phyloP scores from a whole-genome alignment of 2,113 vertebrate genomes.

The Hypomesus transpacificus region DNA sequence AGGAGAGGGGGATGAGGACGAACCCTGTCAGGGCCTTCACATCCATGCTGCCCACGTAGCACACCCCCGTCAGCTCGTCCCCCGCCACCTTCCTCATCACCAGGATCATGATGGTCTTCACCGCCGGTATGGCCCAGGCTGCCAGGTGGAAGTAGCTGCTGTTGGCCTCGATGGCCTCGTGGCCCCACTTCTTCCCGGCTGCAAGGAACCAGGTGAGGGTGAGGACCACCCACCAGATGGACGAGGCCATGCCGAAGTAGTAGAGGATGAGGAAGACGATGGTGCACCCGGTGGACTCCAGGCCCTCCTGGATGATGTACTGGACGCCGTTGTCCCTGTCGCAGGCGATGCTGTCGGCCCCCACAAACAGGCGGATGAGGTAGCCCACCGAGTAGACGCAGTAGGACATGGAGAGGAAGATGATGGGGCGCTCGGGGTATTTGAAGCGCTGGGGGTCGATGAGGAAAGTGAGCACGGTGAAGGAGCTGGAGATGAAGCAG shows the following conservation, averaged over 20 bases:
- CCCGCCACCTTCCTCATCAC: conserved; percentile 94
- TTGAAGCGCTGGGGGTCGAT: conserved; percentile 92
- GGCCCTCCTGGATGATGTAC: conserved; percentile 95
- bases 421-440: conserved; percentile 96
- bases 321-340: conserved; percentile 91
- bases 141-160: conserved; percentile 98
- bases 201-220: conserved; percentile 96
- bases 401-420: conserved; percentile 99
- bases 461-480: conserved; percentile 96
- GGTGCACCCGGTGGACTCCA: conserved; percentile 97
- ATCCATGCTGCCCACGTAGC: conserved; percentile 97
- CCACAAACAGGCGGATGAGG: conserved; percentile 91
- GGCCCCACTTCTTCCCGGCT: conserved; percentile 96
- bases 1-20: conserved; percentile 90
- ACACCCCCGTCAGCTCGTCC: conserved; percentile 92
- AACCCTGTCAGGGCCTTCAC: conserved; percentile 89
- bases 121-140: conserved; percentile 91
- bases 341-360: conserved; percentile 90
- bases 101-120: conserved; percentile 95
- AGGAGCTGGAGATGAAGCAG: conserved; percentile 95
- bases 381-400: conserved; percentile 94
- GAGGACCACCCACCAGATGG: conserved; percentile 96
- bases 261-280: conserved; percentile 96
- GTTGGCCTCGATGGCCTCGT: conserved; percentile 95
- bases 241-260: conserved; percentile 98